Conservation (phyloP, 2,797 vertebrate genomes). For the Odontamblyopus lacepedii region DNA sequence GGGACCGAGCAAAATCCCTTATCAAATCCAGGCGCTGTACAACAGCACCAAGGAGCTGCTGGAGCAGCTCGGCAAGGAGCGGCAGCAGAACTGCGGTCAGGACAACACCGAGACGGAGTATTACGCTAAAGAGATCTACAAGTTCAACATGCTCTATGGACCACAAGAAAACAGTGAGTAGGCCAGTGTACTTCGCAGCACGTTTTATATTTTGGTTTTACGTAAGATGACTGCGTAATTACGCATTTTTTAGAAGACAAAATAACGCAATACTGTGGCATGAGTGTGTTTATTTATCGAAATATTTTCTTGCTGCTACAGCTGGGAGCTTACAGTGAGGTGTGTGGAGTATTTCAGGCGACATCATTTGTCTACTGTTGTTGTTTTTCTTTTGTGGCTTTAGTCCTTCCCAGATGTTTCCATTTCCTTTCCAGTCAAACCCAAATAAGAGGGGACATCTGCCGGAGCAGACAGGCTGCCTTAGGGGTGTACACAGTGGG, state of each 20-base stretch:
- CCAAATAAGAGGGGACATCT: constrained; percentile 73
- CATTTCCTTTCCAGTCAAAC: constrained; percentile 67
- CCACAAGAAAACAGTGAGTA: constrained; percentile 88
- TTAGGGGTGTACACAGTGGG: constrained; percentile 52
- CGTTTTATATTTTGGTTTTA: not conserved
- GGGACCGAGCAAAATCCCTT: constrained; percentile 83
- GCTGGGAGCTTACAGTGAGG: not conserved
- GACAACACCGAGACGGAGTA: constrained; percentile 90
- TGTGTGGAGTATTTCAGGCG: constrained; percentile 50
- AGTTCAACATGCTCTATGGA: constrained; percentile 89
- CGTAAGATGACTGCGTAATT: constrained; percentile 50
- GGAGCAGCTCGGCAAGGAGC: constrained; percentile 82
- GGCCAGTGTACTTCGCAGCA: not conserved
- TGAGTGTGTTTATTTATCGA: not conserved
- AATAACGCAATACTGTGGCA: not conserved
- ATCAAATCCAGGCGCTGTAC: constrained; percentile 87
- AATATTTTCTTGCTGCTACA: not conserved
- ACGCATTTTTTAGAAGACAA: constrained; percentile 37
- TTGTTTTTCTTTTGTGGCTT: constrained; percentile 46
- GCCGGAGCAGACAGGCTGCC: constrained; percentile 52
- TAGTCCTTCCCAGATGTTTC: constrained; percentile 71
- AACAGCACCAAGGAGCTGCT: constrained; percentile 92
- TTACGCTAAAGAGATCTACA: constrained; percentile 93
- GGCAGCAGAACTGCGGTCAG: constrained; percentile 83
- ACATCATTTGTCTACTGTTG: constrained; percentile 37